Percentiles rank a stretch among this genome's conserved stretches.
Evolutionary conservation across 2,113 vertebrate genomes (phyloP).

Genomic region (Poeciliopsis prolifica): DNA sequence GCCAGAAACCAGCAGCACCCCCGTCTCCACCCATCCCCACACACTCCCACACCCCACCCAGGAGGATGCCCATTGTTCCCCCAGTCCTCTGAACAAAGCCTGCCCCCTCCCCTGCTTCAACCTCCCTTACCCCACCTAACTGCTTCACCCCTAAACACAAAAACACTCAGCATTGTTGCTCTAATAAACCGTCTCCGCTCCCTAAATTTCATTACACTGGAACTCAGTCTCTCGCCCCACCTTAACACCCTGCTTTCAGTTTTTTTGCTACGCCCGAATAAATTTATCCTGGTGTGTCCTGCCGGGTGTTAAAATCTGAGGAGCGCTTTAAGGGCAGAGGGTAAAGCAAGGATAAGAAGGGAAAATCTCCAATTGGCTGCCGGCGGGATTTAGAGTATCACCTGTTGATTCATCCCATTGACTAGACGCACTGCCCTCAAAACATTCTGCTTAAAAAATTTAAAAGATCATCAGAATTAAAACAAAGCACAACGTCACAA

Average conservation of each 20-base stretch:
- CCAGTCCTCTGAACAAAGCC: constrained; percentile 66
- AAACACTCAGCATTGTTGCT: constrained; percentile 59
- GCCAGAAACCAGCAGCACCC: constrained; percentile 47
- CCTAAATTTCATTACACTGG: constrained; percentile 74
- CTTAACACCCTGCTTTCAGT: constrained; percentile 6
- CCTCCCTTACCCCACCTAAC: constrained; percentile 37
- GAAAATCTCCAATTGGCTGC: background rate
- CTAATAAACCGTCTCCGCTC: constrained; percentile 66
- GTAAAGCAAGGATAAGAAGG: accelerated
- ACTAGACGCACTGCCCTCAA: background rate
- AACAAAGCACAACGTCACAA: constrained; percentile 23
- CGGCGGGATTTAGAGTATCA: constrained; percentile 21
- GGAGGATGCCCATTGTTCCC: constrained; percentile 70
- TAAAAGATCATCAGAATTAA: background rate
- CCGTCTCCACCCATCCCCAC: background rate
- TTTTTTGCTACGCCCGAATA: constrained; percentile 8
- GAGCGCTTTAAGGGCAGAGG: background rate
- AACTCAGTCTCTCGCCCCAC: constrained; percentile 12
- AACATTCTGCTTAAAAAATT: background rate
- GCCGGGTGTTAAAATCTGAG: background rate
- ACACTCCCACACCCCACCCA: constrained; percentile 52
- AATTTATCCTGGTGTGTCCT: background rate
- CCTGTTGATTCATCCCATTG: constrained; percentile 65
- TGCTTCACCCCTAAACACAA: constrained; percentile 34
- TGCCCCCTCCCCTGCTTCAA: constrained; percentile 13